Percentiles rank a stretch among this genome's conserved stretches.
phyloP scores from a whole-genome alignment of 2,797 vertebrate genomes.

The Yasuhikotakia modesta region DNA sequence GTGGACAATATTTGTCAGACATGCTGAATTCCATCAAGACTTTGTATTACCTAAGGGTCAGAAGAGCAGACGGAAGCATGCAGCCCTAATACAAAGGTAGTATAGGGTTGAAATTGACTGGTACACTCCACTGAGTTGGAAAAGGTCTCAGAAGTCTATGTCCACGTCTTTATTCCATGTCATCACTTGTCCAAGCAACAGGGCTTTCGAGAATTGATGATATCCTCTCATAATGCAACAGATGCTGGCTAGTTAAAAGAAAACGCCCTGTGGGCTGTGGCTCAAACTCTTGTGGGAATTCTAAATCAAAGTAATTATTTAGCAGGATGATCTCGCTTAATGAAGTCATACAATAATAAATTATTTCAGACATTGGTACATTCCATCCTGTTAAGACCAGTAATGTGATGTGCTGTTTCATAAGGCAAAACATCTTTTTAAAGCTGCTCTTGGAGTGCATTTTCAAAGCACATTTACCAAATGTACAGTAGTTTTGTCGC shows the following conservation, averaged over 20 bases:
- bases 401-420: conserved; percentile 17
- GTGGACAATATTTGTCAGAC: conserved; percentile 19
- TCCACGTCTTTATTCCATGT: conserved; percentile 26
- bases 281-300: conserved; percentile 2
- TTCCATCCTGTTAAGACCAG: conserved; percentile 25
- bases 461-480: conserved; percentile 52
- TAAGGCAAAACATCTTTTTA: conserved; percentile 27
- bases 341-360: conserved; percentile 21
- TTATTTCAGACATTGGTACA: neutral
- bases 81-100: conserved; percentile 28
- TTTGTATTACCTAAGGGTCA: conserved; percentile 17
- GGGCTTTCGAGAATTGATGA: conserved; percentile 33
- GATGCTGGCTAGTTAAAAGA: conserved; percentile 1
- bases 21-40: conserved; percentile 18
- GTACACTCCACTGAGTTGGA: conserved; percentile 44
- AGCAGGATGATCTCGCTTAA: conserved; percentile 14
- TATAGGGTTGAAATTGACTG: conserved; percentile 33
- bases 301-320: conserved; percentile 32
- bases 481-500: conserved; percentile 27
- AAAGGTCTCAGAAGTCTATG: conserved; percentile 41
- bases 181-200: conserved; percentile 35
- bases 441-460: conserved; percentile 20
- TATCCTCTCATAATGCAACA: conserved; percentile 41
- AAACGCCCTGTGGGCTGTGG: neutral
- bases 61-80: conserved; percentile 2